Evolutionary conservation across 2,113 vertebrate genomes (phyloP), one percentile per base, ranked within the genome.

Genomic region (Macheiramphus alcinus): DNA sequence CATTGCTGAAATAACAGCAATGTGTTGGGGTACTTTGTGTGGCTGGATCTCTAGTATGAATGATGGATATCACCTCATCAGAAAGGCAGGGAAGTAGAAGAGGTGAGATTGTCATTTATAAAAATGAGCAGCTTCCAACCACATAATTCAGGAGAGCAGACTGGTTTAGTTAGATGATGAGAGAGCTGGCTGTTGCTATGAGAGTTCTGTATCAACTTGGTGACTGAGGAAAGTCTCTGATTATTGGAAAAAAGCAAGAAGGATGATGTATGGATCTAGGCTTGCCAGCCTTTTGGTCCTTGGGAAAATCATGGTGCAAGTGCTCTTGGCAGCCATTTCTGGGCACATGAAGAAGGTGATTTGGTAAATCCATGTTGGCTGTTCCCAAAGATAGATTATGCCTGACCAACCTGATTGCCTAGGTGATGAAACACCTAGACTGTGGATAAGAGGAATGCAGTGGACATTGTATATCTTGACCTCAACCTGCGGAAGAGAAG

Each of bases 271-370:
- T 42, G 42, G 19, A 79, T 79, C 20, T 23, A 55, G 13, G 22
- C 16, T 4, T 6, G 10, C 16, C 27, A 78, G 38, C 20, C 26
- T 63, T 80, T 62, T 73, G 40, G 43, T 80, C 56, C 29, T 76
- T 42, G 55, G 47, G n/a, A 90, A n/a, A 67, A 42, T 42, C n/a
- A 12, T 34, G 42, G 10, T 0, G 0, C 16, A 16, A 16, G 26
- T 80, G 22, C 40, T 90, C 50, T 31, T 84, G 72, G 25, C 52
- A 87, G 17, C 50, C 1, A 0, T 52, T 88, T 70, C 26, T 67
- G 31, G 21, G 31, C 32, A 52, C 3, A 1, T 43, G 70, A 85
- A 85, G 12, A 27, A 72, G 15, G 20, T 75, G n/a, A 38, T 11
- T 81, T 4, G 52, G 18, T 79, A 47, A 1, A 8, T 20, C 40